These are phyloP conservation scores for Nephrotoma guestfalica DNA, from an alignment of 2,888 invertebrate species.

Conservation along the genomic window DNA sequence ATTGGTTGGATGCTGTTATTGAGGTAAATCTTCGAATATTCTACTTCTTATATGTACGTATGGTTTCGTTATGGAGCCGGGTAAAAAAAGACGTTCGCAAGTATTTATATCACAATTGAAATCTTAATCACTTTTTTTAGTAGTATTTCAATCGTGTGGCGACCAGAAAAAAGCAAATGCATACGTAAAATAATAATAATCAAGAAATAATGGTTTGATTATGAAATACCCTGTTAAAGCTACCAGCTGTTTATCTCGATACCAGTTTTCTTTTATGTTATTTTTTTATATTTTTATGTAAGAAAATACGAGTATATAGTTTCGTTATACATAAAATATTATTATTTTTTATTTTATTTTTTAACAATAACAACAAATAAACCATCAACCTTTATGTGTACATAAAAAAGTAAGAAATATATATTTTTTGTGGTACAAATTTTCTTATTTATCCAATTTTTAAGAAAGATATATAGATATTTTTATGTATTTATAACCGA, in stretches of 20 bases:
- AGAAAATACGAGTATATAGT: not conserved
- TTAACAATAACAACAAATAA: not conserved
- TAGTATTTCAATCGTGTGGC: not conserved
- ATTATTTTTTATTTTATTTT: not conserved
- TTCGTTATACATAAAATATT: not conserved
- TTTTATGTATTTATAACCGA: not conserved
- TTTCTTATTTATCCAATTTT: not conserved
- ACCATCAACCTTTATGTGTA: not conserved
- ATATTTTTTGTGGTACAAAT: not conserved
- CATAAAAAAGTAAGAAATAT: not conserved
- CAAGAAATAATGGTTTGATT: not conserved
- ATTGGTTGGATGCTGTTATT: not conserved
- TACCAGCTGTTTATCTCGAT: not conserved
- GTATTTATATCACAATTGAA: not conserved
- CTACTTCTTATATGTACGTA: not conserved
- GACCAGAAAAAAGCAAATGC: not conserved
- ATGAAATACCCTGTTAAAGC: not conserved
- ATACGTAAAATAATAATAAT: not conserved
- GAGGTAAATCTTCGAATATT: not conserved
- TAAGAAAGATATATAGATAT: not conserved
- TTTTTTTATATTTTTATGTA: not conserved
- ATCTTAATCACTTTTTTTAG: not conserved
- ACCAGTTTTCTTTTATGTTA: not conserved
- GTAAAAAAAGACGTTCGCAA: not conserved
- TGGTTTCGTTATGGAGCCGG: not conserved